Evolutionary conservation across 2,888 invertebrate species (phyloP).

Genomic region (Synergus japonicus): DNA sequence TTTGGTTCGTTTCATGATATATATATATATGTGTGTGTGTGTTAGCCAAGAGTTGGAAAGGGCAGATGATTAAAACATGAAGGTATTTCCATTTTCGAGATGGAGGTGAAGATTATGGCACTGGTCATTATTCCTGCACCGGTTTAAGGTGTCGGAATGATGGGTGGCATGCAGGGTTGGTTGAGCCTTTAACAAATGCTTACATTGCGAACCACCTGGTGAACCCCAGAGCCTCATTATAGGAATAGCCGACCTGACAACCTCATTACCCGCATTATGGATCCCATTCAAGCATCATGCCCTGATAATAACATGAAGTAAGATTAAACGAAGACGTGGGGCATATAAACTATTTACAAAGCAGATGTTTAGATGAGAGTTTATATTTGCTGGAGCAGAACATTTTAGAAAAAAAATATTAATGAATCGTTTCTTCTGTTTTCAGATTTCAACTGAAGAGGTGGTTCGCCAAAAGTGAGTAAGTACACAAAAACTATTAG

Average conservation of each 20-base stretch:
- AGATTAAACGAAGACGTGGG: constrained; percentile 7
- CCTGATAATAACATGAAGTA: constrained; percentile 17
- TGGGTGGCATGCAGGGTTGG: constrained; percentile 7
- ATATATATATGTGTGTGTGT: background rate
- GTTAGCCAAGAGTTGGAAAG: background rate
- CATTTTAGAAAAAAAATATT: no score
- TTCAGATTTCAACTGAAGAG: background rate
- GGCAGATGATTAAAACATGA: background rate
- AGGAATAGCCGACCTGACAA: constrained; percentile 33
- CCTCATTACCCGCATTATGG: constrained; percentile 36
- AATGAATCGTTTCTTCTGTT: background rate
- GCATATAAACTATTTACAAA: background rate
- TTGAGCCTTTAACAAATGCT: background rate
- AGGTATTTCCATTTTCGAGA: constrained; percentile 21
- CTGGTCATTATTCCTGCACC: constrained; percentile 31
- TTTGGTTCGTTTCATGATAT: background rate
- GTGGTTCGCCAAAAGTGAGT: background rate
- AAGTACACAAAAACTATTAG: background rate
- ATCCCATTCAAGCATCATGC: constrained; percentile 14
- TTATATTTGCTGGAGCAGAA: no score
- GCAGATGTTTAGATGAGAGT: background rate
- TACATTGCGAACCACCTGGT: constrained; percentile 33
- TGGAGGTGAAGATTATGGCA: constrained; percentile 17
- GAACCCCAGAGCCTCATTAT: constrained; percentile 17
- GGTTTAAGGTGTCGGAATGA: constrained; percentile 36